Percentiles rank a stretch among this genome's conserved stretches.
These are phyloP conservation scores for Euwallacea similis DNA, from an alignment of 1,140 invertebrate species.

Conservation along the genomic window DNA sequence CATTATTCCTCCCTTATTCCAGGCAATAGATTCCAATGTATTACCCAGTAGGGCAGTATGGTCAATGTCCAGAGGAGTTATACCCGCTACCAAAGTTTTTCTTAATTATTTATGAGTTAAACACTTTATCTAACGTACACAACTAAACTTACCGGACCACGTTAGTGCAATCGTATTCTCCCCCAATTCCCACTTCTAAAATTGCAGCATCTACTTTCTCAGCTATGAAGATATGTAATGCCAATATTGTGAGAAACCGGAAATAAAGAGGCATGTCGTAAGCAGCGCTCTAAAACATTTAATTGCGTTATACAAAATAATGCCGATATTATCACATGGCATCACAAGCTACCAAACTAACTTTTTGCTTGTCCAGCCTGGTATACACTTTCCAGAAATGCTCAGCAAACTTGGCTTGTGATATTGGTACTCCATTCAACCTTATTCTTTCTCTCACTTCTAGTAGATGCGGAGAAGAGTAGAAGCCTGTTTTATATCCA, in stretches of 20 bases:
- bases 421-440: constrained; percentile 81
- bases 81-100: constrained; percentile 71
- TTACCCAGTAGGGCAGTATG: constrained; percentile 83
- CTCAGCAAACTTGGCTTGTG: constrained; percentile 70
- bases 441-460: constrained; percentile 90
- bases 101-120: constrained; percentile 29
- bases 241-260: constrained; percentile 89
- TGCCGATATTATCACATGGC: too few species aligned
- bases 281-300: constrained; percentile 57
- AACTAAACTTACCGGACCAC: constrained; percentile 67
- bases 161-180: constrained; percentile 93
- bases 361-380: constrained; percentile 58
- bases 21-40: constrained; percentile 86
- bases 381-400: constrained; percentile 87
- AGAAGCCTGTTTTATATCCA: constrained; percentile 92
- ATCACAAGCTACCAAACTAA: constrained; percentile 25
- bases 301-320: too few species aligned
- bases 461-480: constrained; percentile 93
- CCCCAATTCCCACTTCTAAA: constrained; percentile 97
- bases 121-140: background rate
- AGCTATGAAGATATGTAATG: constrained; percentile 84
- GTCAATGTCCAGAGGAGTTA: constrained; percentile 91
- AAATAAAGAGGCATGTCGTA: constrained; percentile 92
- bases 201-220: constrained; percentile 92
- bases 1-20: constrained; percentile 95